Evolutionary conservation across 2,113 vertebrate genomes (phyloP).

Genomic region (Chiloscyllium plagiosum): DNA sequence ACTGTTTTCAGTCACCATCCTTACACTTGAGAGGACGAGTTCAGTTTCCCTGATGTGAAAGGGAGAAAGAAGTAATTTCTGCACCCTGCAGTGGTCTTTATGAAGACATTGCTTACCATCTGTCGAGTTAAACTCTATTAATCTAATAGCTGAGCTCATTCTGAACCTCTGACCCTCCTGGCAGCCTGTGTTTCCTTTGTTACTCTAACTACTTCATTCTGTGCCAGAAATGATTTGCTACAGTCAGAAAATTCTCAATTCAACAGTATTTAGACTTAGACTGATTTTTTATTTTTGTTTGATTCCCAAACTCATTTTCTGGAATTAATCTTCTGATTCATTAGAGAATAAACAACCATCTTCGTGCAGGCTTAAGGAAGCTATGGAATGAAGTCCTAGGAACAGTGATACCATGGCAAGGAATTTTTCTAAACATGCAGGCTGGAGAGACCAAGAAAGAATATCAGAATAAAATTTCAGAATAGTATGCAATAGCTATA

Average conservation of each 20-base stretch:
- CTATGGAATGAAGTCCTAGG: not conserved
- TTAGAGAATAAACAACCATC: not conserved
- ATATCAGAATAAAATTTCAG: not conserved
- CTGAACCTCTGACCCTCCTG: not conserved
- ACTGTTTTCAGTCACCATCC: not conserved
- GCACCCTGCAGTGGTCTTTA: not conserved
- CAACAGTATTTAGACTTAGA: not conserved
- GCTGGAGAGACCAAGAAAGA: not conserved
- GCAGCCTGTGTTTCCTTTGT: not conserved
- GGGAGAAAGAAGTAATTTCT: not conserved
- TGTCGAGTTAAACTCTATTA: not conserved
- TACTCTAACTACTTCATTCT: not conserved
- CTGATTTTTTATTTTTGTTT: not conserved
- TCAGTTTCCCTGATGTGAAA: not conserved
- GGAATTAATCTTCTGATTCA: not conserved
- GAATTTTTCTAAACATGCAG: not conserved
- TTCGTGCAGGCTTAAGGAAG: too few relatives aligned
- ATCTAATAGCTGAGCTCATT: not conserved
- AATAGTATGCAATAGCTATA: not conserved
- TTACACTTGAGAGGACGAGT: not conserved
- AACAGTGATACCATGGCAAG: not conserved
- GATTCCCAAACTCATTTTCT: not conserved
- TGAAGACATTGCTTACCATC: not conserved
- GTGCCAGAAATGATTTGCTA: not conserved
- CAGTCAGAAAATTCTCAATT: not conserved